Evolutionary conservation across 1,140 invertebrate species (phyloP).

Genomic region (Leptinotarsa defecta): DNA sequence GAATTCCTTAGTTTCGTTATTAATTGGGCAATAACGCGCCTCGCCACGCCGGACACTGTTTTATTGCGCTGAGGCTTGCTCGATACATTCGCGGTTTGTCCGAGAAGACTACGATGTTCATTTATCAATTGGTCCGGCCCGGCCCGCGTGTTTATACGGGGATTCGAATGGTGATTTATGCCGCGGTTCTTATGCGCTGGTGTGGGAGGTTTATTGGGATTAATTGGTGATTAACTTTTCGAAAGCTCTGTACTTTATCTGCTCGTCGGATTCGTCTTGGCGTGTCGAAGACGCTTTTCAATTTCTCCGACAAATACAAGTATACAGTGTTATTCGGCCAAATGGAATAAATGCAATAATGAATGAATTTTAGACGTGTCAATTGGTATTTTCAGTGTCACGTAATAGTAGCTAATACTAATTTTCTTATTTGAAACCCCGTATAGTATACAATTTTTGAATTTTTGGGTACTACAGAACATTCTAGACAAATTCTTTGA

Average conservation of each 20-base stretch:
- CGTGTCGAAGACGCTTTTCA: not conserved
- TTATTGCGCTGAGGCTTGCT: slow-evolving; percentile 38
- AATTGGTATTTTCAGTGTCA: too few species aligned
- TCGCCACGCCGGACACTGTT: slow-evolving; percentile 33
- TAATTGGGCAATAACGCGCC: slow-evolving; percentile 51
- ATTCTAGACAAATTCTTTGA: too few species aligned
- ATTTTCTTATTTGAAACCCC: too few species aligned
- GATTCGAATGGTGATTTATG: slow-evolving; percentile 6
- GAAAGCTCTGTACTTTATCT: not conserved
- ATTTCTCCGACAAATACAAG: too few species aligned
- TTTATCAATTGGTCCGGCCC: slow-evolving; percentile 35
- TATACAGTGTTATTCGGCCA: too few species aligned
- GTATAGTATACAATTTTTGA: too few species aligned
- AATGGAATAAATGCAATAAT: too few species aligned
- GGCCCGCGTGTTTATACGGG: not conserved
- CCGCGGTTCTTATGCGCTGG: not conserved
- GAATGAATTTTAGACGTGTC: too few species aligned
- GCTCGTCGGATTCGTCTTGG: slow-evolving; percentile 4
- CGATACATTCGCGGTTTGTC: slow-evolving; percentile 41
- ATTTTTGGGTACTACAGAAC: too few species aligned
- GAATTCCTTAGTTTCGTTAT: slow-evolving; percentile 51
- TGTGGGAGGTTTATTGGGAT: slow-evolving; percentile 7
- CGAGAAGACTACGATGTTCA: slow-evolving; percentile 36
- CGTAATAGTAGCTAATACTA: too few species aligned
- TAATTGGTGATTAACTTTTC: slow-evolving; percentile 8